Percentiles rank a stretch among this genome's conserved stretches.
phyloP scores from a whole-genome alignment of 2,113 vertebrate species.

The Pan troglodytes region DNA sequence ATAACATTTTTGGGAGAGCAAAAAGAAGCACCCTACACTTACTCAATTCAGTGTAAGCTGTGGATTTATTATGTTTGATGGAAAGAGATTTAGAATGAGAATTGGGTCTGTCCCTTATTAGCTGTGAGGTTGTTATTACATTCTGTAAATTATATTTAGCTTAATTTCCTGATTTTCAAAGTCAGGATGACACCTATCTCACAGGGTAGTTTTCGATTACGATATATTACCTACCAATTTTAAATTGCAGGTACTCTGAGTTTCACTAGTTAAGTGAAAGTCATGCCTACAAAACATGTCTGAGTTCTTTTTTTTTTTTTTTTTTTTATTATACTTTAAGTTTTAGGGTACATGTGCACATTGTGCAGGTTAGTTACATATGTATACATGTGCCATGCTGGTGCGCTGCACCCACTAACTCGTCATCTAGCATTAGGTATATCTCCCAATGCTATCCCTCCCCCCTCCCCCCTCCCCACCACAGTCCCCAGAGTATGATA shows the following conservation, averaged over 20 bases:
- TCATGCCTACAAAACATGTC: not conserved
- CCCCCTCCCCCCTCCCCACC: no score
- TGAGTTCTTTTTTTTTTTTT: no score
- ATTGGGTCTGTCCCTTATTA: not conserved
- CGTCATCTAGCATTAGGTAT: no score
- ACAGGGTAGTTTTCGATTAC: not conserved
- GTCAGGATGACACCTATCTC: not conserved
- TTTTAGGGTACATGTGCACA: no score
- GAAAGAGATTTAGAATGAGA: not conserved
- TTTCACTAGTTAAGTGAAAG: not conserved
- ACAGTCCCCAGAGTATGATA: no score
- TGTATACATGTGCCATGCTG: no score
- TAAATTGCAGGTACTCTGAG: not conserved
- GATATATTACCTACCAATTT: not conserved
- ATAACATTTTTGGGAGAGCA: not conserved
- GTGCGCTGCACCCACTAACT: no score
- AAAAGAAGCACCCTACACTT: not conserved
- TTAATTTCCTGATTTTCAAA: not conserved
- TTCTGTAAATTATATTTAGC: not conserved
- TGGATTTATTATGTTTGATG: not conserved
- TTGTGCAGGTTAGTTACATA: no score
- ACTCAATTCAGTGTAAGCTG: not conserved
- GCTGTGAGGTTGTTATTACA: not conserved
- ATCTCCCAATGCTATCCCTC: no score
- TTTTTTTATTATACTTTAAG: no score